These are phyloP conservation scores for Ranitomeya variabilis DNA, from an alignment of 2,113 vertebrate species.

Conservation along the genomic window DNA sequence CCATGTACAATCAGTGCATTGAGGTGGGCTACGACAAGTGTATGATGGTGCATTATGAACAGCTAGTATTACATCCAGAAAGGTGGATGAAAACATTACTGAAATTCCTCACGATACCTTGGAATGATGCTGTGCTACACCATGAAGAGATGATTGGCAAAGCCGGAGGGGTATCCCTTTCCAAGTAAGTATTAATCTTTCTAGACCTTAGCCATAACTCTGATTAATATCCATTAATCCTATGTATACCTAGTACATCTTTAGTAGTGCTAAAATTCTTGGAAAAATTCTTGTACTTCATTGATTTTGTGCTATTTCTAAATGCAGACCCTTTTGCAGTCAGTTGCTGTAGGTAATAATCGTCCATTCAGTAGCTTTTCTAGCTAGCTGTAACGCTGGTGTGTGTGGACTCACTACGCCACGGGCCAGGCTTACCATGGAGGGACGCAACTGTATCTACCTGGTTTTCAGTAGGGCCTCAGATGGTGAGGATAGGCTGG, in stretches of 20 bases:
- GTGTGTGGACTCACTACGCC: too few species aligned
- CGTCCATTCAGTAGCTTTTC: too few species aligned
- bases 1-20: conserved; percentile 96
- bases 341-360: too few species aligned
- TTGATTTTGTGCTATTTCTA: too few species aligned
- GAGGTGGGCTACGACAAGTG: conserved; percentile 86
- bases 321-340: too few species aligned
- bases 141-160: conserved; percentile 98
- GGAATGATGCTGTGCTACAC: conserved; percentile 91
- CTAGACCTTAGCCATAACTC: neutral
- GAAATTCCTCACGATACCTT: conserved; percentile 89
- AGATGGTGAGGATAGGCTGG: too few species aligned
- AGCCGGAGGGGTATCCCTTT: conserved; percentile 93
- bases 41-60: conserved; percentile 90
- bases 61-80: conserved; percentile 92
- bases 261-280: neutral
- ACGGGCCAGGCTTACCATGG: too few species aligned
- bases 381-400: too few species aligned
- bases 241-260: neutral
- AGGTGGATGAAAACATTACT: conserved; percentile 93
- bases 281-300: neutral
- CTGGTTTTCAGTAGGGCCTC: too few species aligned
- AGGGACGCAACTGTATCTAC: too few species aligned
- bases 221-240: neutral
- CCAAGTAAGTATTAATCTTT: conserved; percentile 85